Evolutionary conservation across 2,888 invertebrate genomes (phyloP).

Genomic region (Philhelius pedissequus): DNA sequence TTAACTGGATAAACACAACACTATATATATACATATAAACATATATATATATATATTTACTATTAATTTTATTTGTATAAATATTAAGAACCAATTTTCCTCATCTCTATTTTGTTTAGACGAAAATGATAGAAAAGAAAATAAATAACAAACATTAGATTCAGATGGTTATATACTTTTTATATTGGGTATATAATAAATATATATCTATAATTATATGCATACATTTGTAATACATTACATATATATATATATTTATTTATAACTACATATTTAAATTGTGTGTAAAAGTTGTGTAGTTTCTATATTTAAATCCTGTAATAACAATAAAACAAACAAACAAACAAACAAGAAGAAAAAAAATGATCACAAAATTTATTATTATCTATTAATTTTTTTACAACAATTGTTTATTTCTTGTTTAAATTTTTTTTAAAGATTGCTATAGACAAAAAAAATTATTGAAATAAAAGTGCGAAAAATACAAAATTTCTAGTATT

Average conservation of each 20-base stretch:
- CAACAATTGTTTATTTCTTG: constrained; percentile 43
- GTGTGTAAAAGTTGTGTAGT: constrained; percentile 62
- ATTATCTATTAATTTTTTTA: constrained; percentile 43
- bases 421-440: constrained; percentile 47
- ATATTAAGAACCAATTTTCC: constrained; percentile 66
- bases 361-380: constrained; percentile 61
- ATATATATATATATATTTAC: constrained; percentile 60
- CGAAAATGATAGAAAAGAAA: not conserved
- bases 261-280: constrained; percentile 57
- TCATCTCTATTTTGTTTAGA: constrained; percentile 64
- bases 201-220: constrained; percentile 49
- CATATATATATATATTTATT: constrained; percentile 63
- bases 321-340: constrained; percentile 63
- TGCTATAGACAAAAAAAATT: constrained; percentile 49
- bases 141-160: constrained; percentile 28
- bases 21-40: too few species aligned
- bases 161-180: constrained; percentile 56
- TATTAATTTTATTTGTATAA: constrained; percentile 63
- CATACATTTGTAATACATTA: constrained; percentile 14
- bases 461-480: constrained; percentile 50
- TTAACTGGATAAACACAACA: constrained; percentile 56
- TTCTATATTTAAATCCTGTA: constrained; percentile 68
- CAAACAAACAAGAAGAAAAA: constrained; percentile 19
- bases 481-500: constrained; percentile 66
- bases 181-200: constrained; percentile 50